Conservation (phyloP, 2,888 invertebrate species). For the Xestia xanthographa region DNA sequence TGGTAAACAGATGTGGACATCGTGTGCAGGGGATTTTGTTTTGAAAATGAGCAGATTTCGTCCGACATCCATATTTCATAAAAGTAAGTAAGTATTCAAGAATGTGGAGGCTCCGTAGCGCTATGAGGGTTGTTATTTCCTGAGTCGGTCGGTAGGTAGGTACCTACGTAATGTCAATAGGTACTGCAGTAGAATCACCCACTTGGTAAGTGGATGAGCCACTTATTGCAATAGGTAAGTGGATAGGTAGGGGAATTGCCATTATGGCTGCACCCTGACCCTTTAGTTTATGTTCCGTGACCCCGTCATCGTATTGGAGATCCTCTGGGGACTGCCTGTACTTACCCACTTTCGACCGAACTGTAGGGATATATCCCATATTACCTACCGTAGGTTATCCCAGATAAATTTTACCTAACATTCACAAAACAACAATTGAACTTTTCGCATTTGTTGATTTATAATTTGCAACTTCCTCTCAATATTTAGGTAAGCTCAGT, state of each 20-base stretch:
- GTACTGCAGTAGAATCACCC: constrained; percentile 4
- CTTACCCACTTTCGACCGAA: background rate
- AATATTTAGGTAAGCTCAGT: constrained; percentile 2
- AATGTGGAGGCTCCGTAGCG: background rate
- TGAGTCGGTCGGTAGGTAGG: no score
- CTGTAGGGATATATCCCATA: background rate
- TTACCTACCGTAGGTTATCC: background rate
- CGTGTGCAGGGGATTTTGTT: no score
- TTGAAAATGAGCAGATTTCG: no score
- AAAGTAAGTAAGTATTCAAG: background rate
- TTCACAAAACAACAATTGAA: background rate
- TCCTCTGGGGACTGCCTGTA: background rate
- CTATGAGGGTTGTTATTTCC: background rate
- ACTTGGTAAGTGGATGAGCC: constrained; percentile 10
- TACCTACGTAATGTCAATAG: background rate
- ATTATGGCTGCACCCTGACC: background rate
- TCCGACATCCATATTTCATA: background rate
- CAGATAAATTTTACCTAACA: background rate
- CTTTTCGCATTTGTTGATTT: constrained; percentile 17
- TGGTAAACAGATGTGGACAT: no score
- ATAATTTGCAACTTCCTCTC: constrained; percentile 9
- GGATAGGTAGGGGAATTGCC: background rate
- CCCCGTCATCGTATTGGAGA: background rate
- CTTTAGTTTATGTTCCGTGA: constrained; percentile 3
- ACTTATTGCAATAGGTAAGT: background rate